These are phyloP conservation scores for Cyprinodon tularosa DNA, from an alignment of 2,113 vertebrate genomes.

Conservation along the genomic window DNA sequence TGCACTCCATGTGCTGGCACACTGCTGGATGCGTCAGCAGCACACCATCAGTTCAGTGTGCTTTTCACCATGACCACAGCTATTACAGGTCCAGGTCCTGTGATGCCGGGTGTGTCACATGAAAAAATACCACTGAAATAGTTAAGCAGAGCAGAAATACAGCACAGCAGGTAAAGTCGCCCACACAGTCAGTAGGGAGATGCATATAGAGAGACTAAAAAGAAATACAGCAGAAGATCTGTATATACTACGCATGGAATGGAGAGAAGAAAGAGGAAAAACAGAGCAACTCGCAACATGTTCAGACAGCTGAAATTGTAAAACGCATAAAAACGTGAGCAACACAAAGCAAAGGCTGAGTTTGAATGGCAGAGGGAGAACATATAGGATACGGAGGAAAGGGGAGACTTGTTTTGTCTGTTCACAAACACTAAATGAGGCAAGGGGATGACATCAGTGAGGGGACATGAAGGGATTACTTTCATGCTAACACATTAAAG, in stretches of 20 bases:
- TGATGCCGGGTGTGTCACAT: background rate
- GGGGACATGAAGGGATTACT: background rate
- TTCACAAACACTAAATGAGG: background rate
- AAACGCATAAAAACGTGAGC: background rate
- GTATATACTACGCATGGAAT: too few species aligned
- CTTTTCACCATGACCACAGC: background rate
- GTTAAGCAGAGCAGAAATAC: background rate
- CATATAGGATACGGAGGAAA: background rate
- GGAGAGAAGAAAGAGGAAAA: background rate
- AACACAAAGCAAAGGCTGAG: background rate
- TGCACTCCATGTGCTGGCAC: background rate
- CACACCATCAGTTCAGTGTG: background rate
- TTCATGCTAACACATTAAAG: background rate
- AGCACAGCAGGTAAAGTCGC: background rate
- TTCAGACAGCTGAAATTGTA: background rate
- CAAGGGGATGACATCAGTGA: background rate
- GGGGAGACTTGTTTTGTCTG: background rate
- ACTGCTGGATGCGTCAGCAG: background rate
- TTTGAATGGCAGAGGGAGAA: background rate
- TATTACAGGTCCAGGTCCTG: background rate
- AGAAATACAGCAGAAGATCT: background rate
- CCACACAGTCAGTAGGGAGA: constrained; percentile 5
- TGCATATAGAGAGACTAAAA: background rate
- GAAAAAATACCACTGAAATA: background rate
- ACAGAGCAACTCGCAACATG: background rate